Base-by-base conservation (phyloP, 2,113 vertebrate species). In the Acinonyx jubatus region DNA sequence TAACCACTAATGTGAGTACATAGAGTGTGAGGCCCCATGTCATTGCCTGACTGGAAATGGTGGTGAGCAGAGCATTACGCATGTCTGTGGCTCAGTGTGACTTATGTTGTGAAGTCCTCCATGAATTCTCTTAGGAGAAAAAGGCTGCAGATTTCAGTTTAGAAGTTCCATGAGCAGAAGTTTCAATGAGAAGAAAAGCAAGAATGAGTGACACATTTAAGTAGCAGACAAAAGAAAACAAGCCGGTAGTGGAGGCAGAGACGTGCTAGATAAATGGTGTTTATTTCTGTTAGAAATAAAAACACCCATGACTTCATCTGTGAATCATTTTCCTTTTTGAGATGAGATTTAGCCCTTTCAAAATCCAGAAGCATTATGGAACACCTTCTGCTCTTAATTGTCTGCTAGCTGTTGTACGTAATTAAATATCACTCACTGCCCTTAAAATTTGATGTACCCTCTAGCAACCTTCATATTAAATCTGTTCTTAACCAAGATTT, bases 381-480 rank as follows among this genome's bases (percentile, higher is more conserved):
- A 50, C 14, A 78, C n/a, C 25, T 90, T 85, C 21, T 61, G 69
- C 14, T 76, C 31, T 94, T 95, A 93, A 92, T n/a, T 95, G 45
- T 41, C 76, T 80, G 25, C 18, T 82, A 65, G 61, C 16, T 96
- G 4, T 9, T 87, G 38, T 71, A 85, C 36, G 36, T 86, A 97
- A 91, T 89, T 91, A 86, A 89, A 63, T 90, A 90, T 14, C 29
- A 85, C 21, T 94, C 14, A 50, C 3, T 87, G n/a, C 38, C 55
- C 86, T 97, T 90, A 96, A 96, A 93, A 92, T 83, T 48, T 55
- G 45, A 94, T 25, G 9, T 52, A 50, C 10, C 18, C 14, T 92
- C 18, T 89, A 84, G 78, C 8, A 65, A 68, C 8, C 8, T 88
- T 69, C 14, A 55, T 31, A 73, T 74, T 88, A 55, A 76, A 38